phyloP scores from a whole-genome alignment of 2,797 vertebrate genomes.

The Ceryle rudis region DNA sequence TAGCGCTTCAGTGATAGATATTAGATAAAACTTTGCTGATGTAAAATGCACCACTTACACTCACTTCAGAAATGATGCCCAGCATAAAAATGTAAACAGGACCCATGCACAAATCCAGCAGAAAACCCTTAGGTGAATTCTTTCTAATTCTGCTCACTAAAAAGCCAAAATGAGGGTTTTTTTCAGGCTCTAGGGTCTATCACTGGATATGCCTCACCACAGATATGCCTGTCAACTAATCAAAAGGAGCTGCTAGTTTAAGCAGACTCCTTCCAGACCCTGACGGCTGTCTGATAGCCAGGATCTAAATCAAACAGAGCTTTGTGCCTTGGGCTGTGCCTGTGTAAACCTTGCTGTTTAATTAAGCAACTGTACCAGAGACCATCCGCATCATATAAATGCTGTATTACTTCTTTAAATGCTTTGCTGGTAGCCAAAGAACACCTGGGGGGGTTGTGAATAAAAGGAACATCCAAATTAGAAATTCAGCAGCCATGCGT shows the following conservation, averaged over 20 bases:
- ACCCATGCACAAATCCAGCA: neutral
- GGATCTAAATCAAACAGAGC: neutral
- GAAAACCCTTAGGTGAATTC: neutral
- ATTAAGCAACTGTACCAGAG: neutral
- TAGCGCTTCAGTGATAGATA: neutral
- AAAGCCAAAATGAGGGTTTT: neutral
- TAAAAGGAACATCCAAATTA: neutral
- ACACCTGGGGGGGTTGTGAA: neutral
- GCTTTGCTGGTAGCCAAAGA: neutral
- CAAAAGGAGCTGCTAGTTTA: slow-evolving; percentile 10
- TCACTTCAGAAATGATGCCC: neutral
- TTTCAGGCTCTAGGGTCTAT: neutral
- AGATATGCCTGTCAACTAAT: neutral
- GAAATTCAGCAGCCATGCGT: neutral
- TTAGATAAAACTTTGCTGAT: neutral
- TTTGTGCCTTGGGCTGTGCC: neutral
- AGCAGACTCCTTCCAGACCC: neutral
- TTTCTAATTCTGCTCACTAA: neutral
- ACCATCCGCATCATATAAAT: neutral
- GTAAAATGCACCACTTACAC: neutral
- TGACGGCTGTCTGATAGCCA: neutral
- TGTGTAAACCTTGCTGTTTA: neutral
- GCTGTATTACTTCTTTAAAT: neutral
- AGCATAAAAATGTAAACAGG: neutral
- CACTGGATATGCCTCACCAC: neutral